Conservation (phyloP, 1,140 invertebrate species). For the Drosophila ananassae region DNA sequence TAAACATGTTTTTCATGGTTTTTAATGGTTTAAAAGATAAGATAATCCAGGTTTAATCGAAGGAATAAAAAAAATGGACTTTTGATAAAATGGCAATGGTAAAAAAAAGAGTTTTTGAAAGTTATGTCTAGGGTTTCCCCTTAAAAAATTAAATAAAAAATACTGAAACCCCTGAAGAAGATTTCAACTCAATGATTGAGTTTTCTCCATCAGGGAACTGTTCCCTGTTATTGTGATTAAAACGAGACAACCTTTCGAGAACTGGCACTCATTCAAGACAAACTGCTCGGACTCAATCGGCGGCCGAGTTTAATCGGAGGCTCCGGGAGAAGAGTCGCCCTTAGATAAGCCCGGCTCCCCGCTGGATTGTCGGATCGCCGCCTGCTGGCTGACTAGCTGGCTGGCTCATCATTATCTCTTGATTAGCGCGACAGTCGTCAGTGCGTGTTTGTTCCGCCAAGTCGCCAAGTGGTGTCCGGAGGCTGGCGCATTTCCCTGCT, state of each 20-base stretch:
- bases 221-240: not conserved
- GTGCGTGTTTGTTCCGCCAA: slow-evolving; percentile 34
- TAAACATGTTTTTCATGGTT: too few species aligned
- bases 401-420: slow-evolving; percentile 56
- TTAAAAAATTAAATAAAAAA: too few species aligned
- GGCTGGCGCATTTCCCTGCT: slow-evolving; percentile 12
- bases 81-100: too few species aligned
- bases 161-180: not conserved
- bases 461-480: slow-evolving; percentile 15
- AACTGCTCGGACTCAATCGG: slow-evolving; percentile 43
- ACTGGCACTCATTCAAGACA: slow-evolving; percentile 20
- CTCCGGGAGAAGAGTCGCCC: slow-evolving; percentile 29
- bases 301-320: slow-evolving; percentile 43
- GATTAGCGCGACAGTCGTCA: slow-evolving; percentile 46
- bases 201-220: not conserved
- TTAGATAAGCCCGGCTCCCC: slow-evolving; percentile 38
- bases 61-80: too few species aligned
- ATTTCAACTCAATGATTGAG: not conserved
- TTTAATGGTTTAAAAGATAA: too few species aligned
- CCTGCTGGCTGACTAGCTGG: slow-evolving; percentile 2
- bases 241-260: not conserved
- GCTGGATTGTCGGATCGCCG: slow-evolving; percentile 26
- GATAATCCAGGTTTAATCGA: too few species aligned
- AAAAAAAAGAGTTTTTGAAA: too few species aligned
- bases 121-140: too few species aligned